Evolutionary conservation across 2,888 invertebrate species (phyloP).

Genomic region (Horisme vitalbata): DNA sequence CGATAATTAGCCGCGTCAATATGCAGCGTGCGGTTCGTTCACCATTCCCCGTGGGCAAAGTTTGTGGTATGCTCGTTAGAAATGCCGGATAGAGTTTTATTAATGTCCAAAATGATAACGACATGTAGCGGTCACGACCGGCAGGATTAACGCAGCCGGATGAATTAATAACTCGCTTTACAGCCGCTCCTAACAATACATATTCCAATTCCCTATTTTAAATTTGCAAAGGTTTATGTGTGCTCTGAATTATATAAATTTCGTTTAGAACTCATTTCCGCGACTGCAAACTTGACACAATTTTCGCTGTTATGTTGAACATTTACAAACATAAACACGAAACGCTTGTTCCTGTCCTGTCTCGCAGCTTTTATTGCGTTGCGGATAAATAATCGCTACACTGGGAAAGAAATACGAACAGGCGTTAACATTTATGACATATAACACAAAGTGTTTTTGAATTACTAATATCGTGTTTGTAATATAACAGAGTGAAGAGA

Average conservation of each 20-base stretch:
- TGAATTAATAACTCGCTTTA: conserved; percentile 66
- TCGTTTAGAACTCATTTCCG: conserved; percentile 36
- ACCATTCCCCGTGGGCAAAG: conserved; percentile 55
- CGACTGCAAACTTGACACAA: conserved; percentile 27
- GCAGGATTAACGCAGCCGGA: conserved; percentile 60
- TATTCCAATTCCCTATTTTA: conserved; percentile 58
- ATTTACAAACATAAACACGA: conserved; percentile 29
- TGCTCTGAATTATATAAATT: conserved; percentile 46
- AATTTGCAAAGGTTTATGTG: conserved; percentile 50
- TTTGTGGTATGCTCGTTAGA: conserved; percentile 58
- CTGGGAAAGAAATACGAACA: conserved; percentile 31
- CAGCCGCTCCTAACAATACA: conserved; percentile 50
- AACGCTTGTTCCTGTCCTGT: conserved; percentile 29
- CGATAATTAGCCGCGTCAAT: conserved; percentile 61
- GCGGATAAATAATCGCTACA: conserved; percentile 33
- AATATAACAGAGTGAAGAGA: conserved; percentile 30
- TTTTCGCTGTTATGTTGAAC: conserved; percentile 23
- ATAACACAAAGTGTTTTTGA: conserved; percentile 34
- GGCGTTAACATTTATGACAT: conserved; percentile 38
- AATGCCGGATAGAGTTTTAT: conserved; percentile 64
- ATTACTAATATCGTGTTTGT: conserved; percentile 42
- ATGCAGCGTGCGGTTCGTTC: conserved; percentile 47
- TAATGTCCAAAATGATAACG: conserved; percentile 72
- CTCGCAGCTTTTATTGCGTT: conserved; percentile 32
- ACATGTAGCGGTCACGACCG: conserved; percentile 52